phyloP scores from a whole-genome alignment of 2,797 vertebrate species.

The Zalophus californianus region DNA sequence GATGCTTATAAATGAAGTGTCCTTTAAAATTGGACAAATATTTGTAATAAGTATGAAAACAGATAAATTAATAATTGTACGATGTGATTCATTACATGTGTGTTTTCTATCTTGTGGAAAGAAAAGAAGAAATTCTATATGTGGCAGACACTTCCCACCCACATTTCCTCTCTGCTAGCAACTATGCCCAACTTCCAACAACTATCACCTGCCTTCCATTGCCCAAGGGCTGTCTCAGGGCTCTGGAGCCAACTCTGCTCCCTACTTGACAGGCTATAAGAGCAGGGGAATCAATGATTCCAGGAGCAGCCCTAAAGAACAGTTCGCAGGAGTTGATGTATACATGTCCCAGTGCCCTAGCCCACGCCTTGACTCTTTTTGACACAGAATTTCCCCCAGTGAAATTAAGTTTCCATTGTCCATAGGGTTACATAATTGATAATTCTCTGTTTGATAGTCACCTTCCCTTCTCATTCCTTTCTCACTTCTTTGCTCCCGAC shows the following conservation, averaged over 20 bases:
- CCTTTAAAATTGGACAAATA: constrained; percentile 39
- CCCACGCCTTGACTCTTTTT: not conserved
- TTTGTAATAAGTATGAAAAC: constrained; percentile 53
- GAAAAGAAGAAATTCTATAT: not conserved
- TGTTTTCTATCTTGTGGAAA: not conserved
- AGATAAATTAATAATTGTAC: not conserved
- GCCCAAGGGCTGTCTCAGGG: not conserved
- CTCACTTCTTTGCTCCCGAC: not conserved
- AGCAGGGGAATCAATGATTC: not conserved
- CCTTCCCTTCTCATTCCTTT: not conserved
- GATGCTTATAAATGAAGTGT: not conserved
- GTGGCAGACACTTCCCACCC: not conserved
- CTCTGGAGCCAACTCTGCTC: not conserved
- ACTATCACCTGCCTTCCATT: not conserved
- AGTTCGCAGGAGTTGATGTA: not conserved
- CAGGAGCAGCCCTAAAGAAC: not conserved
- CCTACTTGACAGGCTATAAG: not conserved
- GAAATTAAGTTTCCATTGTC: not conserved
- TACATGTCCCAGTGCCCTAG: not conserved
- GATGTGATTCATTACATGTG: not conserved
- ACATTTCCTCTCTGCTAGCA: not conserved
- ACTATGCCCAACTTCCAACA: not conserved
- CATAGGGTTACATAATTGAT: not conserved
- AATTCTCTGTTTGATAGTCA: not conserved
- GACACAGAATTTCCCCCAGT: not conserved